These are phyloP conservation scores for Harpalus rufipes DNA, from an alignment of 2,888 invertebrate genomes.

Conservation along the genomic window DNA sequence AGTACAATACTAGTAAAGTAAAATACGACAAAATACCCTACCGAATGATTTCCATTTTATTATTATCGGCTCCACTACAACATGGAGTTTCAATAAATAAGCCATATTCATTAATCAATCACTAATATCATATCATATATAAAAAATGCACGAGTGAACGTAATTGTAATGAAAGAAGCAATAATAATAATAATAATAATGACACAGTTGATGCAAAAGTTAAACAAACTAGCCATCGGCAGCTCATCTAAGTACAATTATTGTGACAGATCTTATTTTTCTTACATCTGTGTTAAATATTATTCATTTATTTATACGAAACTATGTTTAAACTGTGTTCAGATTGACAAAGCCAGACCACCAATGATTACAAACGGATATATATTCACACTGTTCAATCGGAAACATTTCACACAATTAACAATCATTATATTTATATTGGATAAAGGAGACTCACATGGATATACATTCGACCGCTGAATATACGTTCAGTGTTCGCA, in stretches of 20 bases:
- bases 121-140: slow-evolving; percentile 57
- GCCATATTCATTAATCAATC: slow-evolving; percentile 61
- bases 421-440: too few relatives aligned
- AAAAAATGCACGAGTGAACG: slow-evolving; percentile 60
- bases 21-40: slow-evolving; percentile 36
- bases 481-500: too few relatives aligned
- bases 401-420: neutral
- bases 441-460: too few relatives aligned
- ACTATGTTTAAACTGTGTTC: slow-evolving; percentile 66
- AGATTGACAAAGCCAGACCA: slow-evolving; percentile 64
- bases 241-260: slow-evolving; percentile 67
- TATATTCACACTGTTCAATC: neutral
- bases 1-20: slow-evolving; percentile 59
- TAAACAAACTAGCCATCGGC: slow-evolving; percentile 65
- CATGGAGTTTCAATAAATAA: slow-evolving; percentile 65
- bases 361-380: slow-evolving; percentile 11
- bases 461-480: too few relatives aligned
- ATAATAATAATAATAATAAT: slow-evolving; percentile 33
- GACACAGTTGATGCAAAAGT: slow-evolving; percentile 67
- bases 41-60: slow-evolving; percentile 19
- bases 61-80: slow-evolving; percentile 63
- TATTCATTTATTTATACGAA: slow-evolving; percentile 62
- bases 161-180: slow-evolving; percentile 30
- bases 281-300: slow-evolving; percentile 65
- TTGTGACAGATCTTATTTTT: slow-evolving; percentile 66